A percentile compares a stretch with the other conserved stretches of the same genome.
These are phyloP conservation scores for Philonicus albiceps DNA, from an alignment of 2,888 invertebrate species.

Conservation along the genomic window DNA sequence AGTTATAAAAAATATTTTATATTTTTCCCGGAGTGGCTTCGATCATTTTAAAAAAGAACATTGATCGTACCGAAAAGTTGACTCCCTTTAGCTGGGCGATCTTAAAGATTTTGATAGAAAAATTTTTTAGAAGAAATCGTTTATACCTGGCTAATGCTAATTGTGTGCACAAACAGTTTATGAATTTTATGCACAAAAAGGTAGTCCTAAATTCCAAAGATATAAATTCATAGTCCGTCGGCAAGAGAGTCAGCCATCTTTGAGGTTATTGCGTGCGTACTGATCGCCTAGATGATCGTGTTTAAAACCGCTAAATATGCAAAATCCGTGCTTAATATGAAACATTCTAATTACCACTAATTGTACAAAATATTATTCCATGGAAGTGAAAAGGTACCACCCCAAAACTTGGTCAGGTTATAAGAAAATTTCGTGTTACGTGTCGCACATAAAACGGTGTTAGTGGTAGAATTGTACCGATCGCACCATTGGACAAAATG, in stretches of 20 bases:
- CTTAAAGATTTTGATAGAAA: background rate
- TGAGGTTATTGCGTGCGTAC: background rate
- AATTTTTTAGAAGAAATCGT: background rate
- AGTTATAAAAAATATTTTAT: background rate
- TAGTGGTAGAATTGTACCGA: constrained; percentile 10
- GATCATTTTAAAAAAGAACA: background rate
- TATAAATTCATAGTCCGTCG: constrained; percentile 6
- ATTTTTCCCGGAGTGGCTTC: background rate
- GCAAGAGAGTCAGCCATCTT: constrained; percentile 31
- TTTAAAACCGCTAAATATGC: background rate
- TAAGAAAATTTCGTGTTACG: constrained; percentile 42
- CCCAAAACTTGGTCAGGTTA: background rate
- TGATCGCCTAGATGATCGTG: background rate
- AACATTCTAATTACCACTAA: background rate
- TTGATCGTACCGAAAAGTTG: background rate
- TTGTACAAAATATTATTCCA: background rate
- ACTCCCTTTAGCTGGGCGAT: background rate
- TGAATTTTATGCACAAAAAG: background rate
- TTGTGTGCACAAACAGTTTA: background rate
- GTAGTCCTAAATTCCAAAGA: background rate
- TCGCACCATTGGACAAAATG: background rate
- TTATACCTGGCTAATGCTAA: background rate
- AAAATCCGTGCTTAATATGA: background rate
- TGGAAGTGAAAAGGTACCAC: background rate
- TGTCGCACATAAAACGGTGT: constrained; percentile 39